Conservation (phyloP, 2,113 vertebrate species). For the Vicugna pacos region DNA sequence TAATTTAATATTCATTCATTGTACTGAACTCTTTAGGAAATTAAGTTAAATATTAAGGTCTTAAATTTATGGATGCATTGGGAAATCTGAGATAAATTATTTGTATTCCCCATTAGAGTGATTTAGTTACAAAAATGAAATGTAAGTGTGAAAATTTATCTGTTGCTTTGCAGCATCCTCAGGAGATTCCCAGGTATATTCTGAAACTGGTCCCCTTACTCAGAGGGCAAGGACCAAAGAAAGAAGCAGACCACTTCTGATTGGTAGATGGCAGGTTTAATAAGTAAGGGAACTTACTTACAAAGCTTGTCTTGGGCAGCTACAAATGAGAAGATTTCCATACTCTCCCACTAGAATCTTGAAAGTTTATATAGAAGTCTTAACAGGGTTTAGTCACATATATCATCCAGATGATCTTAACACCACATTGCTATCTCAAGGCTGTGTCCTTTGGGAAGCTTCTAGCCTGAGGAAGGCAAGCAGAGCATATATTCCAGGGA, state of each 20-base stretch:
- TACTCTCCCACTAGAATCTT: neutral
- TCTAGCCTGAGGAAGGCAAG: neutral
- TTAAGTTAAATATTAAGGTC: slow-evolving; percentile 11
- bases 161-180: neutral
- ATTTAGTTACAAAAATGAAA: slow-evolving; percentile 22
- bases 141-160: neutral
- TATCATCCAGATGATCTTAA: neutral
- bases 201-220: neutral
- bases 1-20: neutral
- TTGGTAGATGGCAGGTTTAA: neutral
- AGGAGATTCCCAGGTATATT: neutral
- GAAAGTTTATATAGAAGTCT: neutral
- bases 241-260: neutral
- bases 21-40: neutral
- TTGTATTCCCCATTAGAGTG: neutral
- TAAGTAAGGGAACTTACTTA: neutral
- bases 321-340: neutral
- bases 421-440: neutral
- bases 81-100: slow-evolving; percentile 13
- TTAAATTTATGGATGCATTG: neutral
- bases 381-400: neutral
- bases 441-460: neutral
- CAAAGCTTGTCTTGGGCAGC: neutral
- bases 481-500: neutral
- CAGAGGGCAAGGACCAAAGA: neutral